A percentile compares a stretch with the other conserved stretches of the same genome.
Conservation (phyloP, 2,113 vertebrate species). For the Protobothrops mucrosquamatus region DNA sequence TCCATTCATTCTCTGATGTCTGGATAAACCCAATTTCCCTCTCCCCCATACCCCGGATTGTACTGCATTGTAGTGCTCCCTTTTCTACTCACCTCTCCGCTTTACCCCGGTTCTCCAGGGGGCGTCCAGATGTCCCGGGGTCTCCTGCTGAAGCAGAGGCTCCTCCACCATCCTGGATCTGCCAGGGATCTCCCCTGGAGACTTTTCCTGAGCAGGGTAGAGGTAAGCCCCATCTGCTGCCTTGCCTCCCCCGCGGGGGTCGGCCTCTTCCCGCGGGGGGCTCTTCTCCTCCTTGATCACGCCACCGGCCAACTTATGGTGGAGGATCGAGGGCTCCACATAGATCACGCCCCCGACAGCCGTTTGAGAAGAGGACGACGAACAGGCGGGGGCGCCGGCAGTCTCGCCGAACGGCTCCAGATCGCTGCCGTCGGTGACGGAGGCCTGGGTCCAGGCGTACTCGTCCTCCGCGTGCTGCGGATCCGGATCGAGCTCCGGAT, state of each 20-base stretch:
- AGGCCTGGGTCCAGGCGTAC: slow-evolving; percentile 14
- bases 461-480: not conserved
- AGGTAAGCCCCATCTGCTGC: not conserved
- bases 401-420: not conserved
- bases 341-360: not conserved
- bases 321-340: not conserved
- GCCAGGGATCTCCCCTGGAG: not conserved
- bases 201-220: not conserved
- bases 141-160: not conserved
- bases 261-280: not conserved
- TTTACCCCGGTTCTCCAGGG: not conserved
- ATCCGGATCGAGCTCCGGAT: slow-evolving; percentile 13
- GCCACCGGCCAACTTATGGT: not conserved
- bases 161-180: not conserved
- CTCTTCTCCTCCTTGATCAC: not conserved
- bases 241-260: not conserved
- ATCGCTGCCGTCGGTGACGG: slow-evolving; percentile 2
- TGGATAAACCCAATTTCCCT: too few species aligned
- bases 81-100: slow-evolving; percentile 2
- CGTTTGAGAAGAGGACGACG: not conserved
- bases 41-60: accelerated
- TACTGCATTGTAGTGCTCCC: too few species aligned
- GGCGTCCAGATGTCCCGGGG: not conserved
- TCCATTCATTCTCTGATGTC: not conserved
- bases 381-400: too few species aligned